These are phyloP conservation scores for Perca flavescens DNA, from an alignment of 2,113 vertebrate genomes.

Conservation along the genomic window DNA sequence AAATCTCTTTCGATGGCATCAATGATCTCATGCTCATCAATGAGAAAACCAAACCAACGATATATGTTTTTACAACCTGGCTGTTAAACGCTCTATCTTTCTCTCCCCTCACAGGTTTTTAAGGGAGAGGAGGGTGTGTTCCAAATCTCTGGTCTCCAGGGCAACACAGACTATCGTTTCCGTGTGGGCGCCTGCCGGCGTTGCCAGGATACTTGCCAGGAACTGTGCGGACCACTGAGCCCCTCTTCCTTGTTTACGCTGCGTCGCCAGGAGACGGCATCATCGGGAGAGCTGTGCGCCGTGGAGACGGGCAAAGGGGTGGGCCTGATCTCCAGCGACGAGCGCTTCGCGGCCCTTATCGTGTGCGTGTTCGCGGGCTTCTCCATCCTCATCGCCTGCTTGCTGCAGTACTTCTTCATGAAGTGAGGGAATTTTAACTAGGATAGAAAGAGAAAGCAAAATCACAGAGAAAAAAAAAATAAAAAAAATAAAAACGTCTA, in stretches of 20 bases:
- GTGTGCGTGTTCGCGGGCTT: constrained; percentile 92
- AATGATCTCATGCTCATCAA: neutral
- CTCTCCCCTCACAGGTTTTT: constrained; percentile 87
- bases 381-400: constrained; percentile 96
- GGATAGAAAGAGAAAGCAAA: constrained; percentile 80
- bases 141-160: constrained; percentile 95
- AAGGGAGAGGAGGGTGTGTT: constrained; percentile 95
- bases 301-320: constrained; percentile 82
- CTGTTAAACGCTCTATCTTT: neutral
- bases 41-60: neutral
- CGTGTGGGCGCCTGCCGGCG: constrained; percentile 95
- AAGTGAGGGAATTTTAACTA: constrained; percentile 87
- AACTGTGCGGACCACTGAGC: constrained; percentile 96
- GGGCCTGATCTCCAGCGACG: constrained; percentile 92
- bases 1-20: neutral
- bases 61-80: neutral
- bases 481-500: constrained; percentile 38
- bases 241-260: constrained; percentile 91
- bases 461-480: constrained; percentile 54
- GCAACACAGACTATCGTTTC: constrained; percentile 96
- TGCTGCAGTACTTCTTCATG: constrained; percentile 99
- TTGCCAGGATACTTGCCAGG: constrained; percentile 92
- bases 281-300: constrained; percentile 83
- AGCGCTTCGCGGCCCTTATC: constrained; percentile 95
- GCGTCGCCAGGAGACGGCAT: constrained; percentile 85